Evolutionary conservation across 1,140 invertebrate genomes (phyloP).

Genomic region (Lordiphosa clarofinis): DNA sequence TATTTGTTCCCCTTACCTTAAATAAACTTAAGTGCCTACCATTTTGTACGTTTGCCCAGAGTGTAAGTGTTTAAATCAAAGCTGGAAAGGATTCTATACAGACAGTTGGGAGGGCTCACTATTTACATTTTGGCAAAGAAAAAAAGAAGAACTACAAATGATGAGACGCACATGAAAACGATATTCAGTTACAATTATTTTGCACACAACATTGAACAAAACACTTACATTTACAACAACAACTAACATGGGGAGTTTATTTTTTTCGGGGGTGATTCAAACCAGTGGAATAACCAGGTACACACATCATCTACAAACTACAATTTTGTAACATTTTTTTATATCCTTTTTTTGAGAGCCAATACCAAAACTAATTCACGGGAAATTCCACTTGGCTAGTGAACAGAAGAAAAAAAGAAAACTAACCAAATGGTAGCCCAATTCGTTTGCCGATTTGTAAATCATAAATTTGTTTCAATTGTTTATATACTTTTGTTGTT

Average conservation of each 20-base stretch:
- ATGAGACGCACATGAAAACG: constrained; percentile 43
- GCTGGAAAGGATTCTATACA: constrained; percentile 6
- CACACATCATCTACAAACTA: constrained; percentile 28
- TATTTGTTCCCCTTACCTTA: background rate
- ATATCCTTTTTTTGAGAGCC: constrained; percentile 2
- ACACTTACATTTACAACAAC: constrained; percentile 73
- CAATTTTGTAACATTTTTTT: constrained; percentile 35
- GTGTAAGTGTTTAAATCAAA: constrained; percentile 9
- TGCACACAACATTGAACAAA: constrained; percentile 48
- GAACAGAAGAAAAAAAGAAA: constrained; percentile 21
- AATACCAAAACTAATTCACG: constrained; percentile 34
- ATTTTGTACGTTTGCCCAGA: background rate
- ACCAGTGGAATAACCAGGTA: constrained; percentile 56
- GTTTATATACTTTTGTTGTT: constrained; percentile 53
- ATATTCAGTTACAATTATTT: constrained; percentile 28
- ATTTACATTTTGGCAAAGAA: constrained; percentile 15
- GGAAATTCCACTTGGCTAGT: constrained; percentile 57
- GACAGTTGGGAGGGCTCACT: background rate
- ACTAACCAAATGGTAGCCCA: constrained; percentile 29
- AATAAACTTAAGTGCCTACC: too few relatives aligned
- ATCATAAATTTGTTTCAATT: constrained; percentile 43
- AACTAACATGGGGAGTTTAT: constrained; percentile 60
- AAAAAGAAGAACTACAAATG: constrained; percentile 49
- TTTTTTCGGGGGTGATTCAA: background rate
- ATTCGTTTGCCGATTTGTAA: constrained; percentile 60